Evolutionary conservation across 1,140 invertebrate genomes (phyloP).

Genomic region (Copidosoma floridanum): DNA sequence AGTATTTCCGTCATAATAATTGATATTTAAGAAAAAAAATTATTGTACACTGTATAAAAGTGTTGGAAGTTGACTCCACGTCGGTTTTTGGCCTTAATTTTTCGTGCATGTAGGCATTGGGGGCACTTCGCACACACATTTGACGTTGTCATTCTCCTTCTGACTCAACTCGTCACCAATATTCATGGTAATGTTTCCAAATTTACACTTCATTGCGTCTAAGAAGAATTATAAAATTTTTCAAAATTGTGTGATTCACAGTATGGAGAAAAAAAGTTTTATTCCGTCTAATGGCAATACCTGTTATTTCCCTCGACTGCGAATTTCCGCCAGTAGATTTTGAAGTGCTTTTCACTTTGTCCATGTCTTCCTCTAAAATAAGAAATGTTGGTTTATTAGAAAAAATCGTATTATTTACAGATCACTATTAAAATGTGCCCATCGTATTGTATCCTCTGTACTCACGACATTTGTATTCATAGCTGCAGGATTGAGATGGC

Average conservation of each 20-base stretch:
- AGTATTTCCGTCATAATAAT: too few relatives aligned
- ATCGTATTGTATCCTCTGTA: neutral
- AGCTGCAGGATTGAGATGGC: slow-evolving; percentile 29
- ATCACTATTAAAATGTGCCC: neutral
- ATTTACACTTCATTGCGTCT: slow-evolving; percentile 29
- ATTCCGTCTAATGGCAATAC: too few relatives aligned
- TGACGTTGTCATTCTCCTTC: slow-evolving; percentile 27
- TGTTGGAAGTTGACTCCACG: too few relatives aligned
- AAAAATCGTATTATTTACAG: neutral
- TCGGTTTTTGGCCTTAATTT: too few relatives aligned
- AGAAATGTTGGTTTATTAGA: neutral
- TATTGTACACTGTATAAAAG: too few relatives aligned
- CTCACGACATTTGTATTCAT: slow-evolving; percentile 41
- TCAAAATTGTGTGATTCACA: neutral
- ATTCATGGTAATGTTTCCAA: slow-evolving; percentile 37
- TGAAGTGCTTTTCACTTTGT: too few relatives aligned
- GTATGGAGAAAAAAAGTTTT: neutral
- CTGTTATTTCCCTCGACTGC: too few relatives aligned
- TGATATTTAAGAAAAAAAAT: too few relatives aligned
- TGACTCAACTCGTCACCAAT: slow-evolving; percentile 37
- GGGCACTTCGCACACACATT: slow-evolving; percentile 41
- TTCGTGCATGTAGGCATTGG: slow-evolving; percentile 35
- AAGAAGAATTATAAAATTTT: slow-evolving; percentile 13
- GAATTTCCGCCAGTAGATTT: too few relatives aligned
- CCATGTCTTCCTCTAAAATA: slow-evolving; percentile 30